Base-by-base conservation (phyloP, 2,888 invertebrate species). In the Lagria hirta region DNA sequence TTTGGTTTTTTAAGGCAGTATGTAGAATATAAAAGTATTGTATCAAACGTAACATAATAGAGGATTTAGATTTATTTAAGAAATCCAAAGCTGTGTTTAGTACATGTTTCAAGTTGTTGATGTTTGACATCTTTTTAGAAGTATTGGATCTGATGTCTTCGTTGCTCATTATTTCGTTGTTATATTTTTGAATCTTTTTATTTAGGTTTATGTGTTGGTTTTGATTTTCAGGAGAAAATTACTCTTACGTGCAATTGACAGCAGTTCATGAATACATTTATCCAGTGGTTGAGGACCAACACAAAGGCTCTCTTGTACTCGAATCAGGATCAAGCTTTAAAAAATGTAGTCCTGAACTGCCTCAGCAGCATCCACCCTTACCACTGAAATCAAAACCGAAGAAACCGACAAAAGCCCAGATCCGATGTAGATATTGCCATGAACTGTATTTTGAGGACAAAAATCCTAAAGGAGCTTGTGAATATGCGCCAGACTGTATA, bases 241-340 rank as follows among this genome's bases (percentile, higher is more conserved):
- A 88, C 71, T 85, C 89, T 15, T 91, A 92, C 68, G 91, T 93
- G 46, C 88, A 90, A 65, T 76, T 92, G 55, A 83, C 85, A 27
- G 81, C 86, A 50, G 82, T 81, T 12, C 91, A 91, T 70, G 93
- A 94, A 58, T 94, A 93, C 73, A 84, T 87, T 58, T 93, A 94
- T 72, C 91, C 92, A 0, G 78, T 81, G 49, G 79, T 86, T 50
- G 78, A 80, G 5, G 74, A 78, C 47, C 73, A 69, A 38, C 45
- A 44, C 26, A 52, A 58, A 45, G 20, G 16, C 24, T 33, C 35
- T 4, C 8, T 34, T 3, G 48, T 35, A 6, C 71, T 75, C 26
- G 78, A 77, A 58, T 65, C 79, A 66, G 78, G 78, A 10, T 80
- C 81, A 2, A 77, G 75, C 41, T 61, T 86, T 21, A 88, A 87